These are phyloP conservation scores for Hippoglossus stenolepis DNA, from an alignment of 2,113 vertebrate species.

Conservation along the genomic window DNA sequence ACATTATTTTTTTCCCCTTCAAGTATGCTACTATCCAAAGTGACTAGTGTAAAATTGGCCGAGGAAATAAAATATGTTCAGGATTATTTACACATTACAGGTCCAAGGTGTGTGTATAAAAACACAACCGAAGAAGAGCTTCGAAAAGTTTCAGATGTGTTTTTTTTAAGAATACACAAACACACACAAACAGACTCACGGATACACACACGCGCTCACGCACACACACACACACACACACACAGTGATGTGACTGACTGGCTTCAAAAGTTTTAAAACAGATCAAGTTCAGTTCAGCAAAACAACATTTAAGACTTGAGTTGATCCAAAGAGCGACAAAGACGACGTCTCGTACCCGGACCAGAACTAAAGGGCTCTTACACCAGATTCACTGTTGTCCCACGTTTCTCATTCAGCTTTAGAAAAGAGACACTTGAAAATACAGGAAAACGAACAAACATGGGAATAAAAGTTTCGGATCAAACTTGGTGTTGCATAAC, in stretches of 20 bases:
- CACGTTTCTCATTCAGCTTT: not conserved
- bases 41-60: conserved; percentile 74
- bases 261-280: conserved; percentile 58
- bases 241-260: conserved; percentile 69
- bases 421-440: not conserved
- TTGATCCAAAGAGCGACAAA: not conserved
- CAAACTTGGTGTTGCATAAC: not conserved
- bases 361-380: conserved; percentile 28
- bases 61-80: conserved; percentile 64
- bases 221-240: not conserved
- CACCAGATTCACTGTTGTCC: not conserved
- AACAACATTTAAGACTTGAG: conserved; percentile 53
- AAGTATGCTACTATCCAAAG: conserved; percentile 80
- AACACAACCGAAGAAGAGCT: not conserved
- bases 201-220: conserved; percentile 9
- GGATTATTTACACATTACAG: conserved; percentile 71
- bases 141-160: conserved; percentile 27
- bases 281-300: conserved; percentile 49
- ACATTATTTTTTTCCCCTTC: conserved; percentile 69
- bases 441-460: not conserved
- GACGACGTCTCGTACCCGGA: conserved; percentile 6
- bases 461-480: not conserved
- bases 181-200: not conserved
- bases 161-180: conserved; percentile 23
- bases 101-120: conserved; percentile 47